phyloP scores from a whole-genome alignment of 1,140 invertebrate genomes.

The Holotrichia oblita region DNA sequence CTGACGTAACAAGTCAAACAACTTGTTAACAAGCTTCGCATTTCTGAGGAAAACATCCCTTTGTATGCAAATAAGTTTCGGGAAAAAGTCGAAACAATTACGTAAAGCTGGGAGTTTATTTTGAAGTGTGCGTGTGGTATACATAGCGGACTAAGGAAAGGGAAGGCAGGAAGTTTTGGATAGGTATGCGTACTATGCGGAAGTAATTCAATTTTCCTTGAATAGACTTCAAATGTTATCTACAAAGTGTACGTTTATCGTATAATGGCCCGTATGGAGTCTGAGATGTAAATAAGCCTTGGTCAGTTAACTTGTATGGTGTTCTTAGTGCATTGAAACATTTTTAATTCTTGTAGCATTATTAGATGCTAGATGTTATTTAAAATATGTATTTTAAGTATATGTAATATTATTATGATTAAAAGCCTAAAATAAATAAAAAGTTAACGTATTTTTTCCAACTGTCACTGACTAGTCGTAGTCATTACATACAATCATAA shows the following conservation, averaged over 20 bases:
- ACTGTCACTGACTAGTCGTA: no score
- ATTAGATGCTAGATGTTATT: no score
- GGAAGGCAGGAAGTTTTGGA: background rate
- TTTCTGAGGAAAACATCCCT: conserved; percentile 3
- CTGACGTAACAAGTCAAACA: conserved; percentile 28
- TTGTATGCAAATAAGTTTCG: conserved; percentile 31
- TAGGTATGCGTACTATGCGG: background rate
- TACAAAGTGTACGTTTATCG: background rate
- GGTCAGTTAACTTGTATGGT: no score
- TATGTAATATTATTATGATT: no score
- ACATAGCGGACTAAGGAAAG: background rate
- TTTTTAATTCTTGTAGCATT: no score
- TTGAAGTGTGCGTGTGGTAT: background rate
- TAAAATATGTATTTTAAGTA: no score
- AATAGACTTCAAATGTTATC: background rate
- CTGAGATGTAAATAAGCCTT: no score
- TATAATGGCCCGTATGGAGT: background rate
- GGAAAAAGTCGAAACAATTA: conserved; percentile 25
- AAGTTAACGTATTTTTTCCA: no score
- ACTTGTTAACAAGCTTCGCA: conserved; percentile 15
- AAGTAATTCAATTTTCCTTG: background rate
- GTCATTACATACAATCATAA: no score
- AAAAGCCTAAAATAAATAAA: no score
- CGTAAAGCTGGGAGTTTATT: conserved; percentile 10
- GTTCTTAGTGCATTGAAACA: no score